Percentiles rank a stretch among this genome's conserved stretches.
phyloP scores from a whole-genome alignment of 2,113 vertebrate species.

The Piaya cayana region DNA sequence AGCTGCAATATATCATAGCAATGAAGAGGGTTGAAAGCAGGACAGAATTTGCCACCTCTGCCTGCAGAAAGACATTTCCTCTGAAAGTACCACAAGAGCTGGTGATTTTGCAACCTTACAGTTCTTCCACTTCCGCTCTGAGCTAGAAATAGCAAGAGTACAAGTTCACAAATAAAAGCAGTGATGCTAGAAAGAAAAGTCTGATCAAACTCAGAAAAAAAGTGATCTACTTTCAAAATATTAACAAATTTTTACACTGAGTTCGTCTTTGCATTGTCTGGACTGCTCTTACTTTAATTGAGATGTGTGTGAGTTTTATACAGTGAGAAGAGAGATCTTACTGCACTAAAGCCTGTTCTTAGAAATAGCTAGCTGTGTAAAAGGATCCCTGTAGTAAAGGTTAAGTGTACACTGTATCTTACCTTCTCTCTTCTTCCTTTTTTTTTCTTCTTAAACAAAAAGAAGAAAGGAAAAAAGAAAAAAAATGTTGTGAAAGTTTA shows the following conservation, averaged over 20 bases:
- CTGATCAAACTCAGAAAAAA: neutral
- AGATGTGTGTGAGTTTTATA: neutral
- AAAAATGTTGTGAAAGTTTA: constrained; percentile 53
- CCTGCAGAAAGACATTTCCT: neutral
- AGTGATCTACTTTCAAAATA: neutral
- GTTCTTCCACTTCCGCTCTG: neutral
- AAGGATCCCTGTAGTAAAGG: constrained; percentile 60
- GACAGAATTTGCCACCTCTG: neutral
- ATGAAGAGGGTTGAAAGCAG: neutral
- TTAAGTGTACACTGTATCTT: constrained; percentile 52
- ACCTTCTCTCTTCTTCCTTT: neutral
- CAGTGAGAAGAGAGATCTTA: constrained; percentile 18
- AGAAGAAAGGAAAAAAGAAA: neutral
- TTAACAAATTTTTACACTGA: neutral
- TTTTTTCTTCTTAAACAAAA: neutral
- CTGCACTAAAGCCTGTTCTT: constrained; percentile 19
- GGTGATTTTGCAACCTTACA: neutral
- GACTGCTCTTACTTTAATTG: constrained; percentile 18
- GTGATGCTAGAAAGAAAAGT: neutral
- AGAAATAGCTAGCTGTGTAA: constrained; percentile 40
- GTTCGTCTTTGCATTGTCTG: neutral
- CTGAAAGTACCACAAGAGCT: neutral
- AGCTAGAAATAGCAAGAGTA: neutral
- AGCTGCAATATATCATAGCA: constrained; percentile 29
- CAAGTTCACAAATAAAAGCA: neutral